Base-by-base conservation (phyloP, 1,140 invertebrate genomes). In the Brachystomella parvula region DNA sequence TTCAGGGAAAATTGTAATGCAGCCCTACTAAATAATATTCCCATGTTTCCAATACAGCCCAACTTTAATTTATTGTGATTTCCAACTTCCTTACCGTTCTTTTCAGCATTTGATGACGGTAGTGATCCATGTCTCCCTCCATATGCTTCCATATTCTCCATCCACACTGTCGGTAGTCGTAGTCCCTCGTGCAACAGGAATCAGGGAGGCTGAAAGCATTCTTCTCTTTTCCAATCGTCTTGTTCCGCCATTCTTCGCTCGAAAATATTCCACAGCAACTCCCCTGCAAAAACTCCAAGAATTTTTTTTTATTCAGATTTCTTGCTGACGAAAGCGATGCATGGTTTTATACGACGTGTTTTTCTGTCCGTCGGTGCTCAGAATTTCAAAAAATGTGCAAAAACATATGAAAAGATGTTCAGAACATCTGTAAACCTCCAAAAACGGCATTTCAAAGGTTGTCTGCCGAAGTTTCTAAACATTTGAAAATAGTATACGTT, bases 141-240 rank as follows among this genome's bases (percentile, higher is more conserved):
- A 53, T 53, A 24, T 53, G 49, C 49, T 26, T 9, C 49, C 49
- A 53, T 6, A 53, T 26, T 26, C 49, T 53, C 49, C 49, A 53
- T 12, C 49, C 49, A 24, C 49, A 53, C 6, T 26, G 49, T 24
- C 49, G 12, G 49, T 53, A 53, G 49, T 15, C 49, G 24, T 53
- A 53, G 49, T 53, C 49, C 21, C 24, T 53, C 12, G 49, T 53
- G 49, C 49, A 53, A 26, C 49, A 53, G 6, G 49, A 53, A 53
- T 53, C 49, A 17, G 49, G 49, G 24, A 53, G 49, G 24, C 49
- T 53, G 24, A 53, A 53, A 26, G 12, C 49, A 3, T 9, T 17
- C 3, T 9, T 53, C 21, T 53, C 49, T 15, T 12, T 17, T 6
- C 49, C 49, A 53, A 53, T 53, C 9, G 49, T 53, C 24, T 53